Percentiles rank a stretch among this genome's conserved stretches.
These are phyloP conservation scores for Ceratina japonica DNA, from an alignment of 1,140 invertebrate species.

Conservation along the genomic window DNA sequence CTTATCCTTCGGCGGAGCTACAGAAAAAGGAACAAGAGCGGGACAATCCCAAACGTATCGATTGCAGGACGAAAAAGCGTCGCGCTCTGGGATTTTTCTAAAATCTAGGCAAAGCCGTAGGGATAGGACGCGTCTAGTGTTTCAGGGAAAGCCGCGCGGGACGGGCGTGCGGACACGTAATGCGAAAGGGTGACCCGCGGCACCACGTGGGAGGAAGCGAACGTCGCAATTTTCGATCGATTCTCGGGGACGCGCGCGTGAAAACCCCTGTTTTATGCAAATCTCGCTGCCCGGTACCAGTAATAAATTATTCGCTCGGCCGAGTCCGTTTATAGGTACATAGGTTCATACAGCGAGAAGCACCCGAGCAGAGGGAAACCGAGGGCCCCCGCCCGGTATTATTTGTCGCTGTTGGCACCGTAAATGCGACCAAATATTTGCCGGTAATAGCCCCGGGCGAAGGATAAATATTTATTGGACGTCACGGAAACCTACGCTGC, in stretches of 20 bases:
- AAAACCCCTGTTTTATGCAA: slow-evolving; percentile 68
- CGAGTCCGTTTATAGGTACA: slow-evolving; percentile 61
- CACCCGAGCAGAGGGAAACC: neutral
- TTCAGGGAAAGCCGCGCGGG: neutral
- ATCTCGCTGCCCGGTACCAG: slow-evolving; percentile 59
- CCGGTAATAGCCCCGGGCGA: slow-evolving; percentile 60
- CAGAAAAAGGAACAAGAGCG: too few species aligned
- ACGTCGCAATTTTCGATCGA: slow-evolving; percentile 67
- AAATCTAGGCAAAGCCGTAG: neutral
- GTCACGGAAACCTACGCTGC: slow-evolving; percentile 47
- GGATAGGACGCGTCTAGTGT: neutral
- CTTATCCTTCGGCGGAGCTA: neutral
- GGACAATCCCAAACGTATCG: neutral
- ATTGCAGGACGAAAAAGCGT: neutral
- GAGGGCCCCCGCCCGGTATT: slow-evolving; percentile 44
- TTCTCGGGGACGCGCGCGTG: slow-evolving; percentile 52
- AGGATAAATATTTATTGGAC: slow-evolving; percentile 64
- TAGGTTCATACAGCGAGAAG: slow-evolving; percentile 36
- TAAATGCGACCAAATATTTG: slow-evolving; percentile 68
- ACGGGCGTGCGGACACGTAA: too few species aligned
- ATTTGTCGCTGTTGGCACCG: slow-evolving; percentile 65
- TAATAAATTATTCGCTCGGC: slow-evolving; percentile 70
- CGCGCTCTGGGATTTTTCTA: too few species aligned
- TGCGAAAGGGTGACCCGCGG: neutral
- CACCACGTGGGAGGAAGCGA: slow-evolving; percentile 44